Evolutionary conservation across 92 coral and sea anemone species (phyloP).

Genomic region (Phenganax subtilis): DNA sequence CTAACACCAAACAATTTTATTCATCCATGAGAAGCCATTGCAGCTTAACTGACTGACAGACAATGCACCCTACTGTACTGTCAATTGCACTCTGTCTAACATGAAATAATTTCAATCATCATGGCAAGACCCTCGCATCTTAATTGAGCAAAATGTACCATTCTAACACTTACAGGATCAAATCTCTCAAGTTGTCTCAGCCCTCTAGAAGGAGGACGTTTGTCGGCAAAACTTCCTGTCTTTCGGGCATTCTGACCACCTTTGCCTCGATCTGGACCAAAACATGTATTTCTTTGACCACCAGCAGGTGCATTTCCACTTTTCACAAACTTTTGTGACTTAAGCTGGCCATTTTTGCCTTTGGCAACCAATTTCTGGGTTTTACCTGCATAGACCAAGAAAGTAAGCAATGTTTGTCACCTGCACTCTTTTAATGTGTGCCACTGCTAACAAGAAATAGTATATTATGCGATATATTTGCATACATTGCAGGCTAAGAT

Average conservation of each 20-base stretch:
- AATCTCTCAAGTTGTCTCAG: constrained; percentile 27
- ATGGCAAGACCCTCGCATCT: no score
- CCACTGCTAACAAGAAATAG: no score
- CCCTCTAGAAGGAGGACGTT: constrained; percentile 65
- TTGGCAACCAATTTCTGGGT: constrained; percentile 12
- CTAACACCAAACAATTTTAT: no score
- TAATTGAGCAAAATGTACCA: no score
- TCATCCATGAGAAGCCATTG: no score
- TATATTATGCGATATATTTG: no score
- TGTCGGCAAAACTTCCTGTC: constrained; percentile 57
- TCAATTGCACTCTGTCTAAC: no score
- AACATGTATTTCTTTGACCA: constrained; percentile 2
- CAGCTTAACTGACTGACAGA: no score
- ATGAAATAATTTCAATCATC: no score
- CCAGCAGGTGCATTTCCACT: not conserved
- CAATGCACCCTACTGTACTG: no score
- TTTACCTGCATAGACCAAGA: constrained; percentile 8
- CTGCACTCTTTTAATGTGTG: not conserved
- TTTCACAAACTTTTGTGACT: constrained; percentile 27
- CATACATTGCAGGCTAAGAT: no score
- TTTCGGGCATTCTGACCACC: constrained; percentile 54
- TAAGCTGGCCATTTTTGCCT: constrained; percentile 22
- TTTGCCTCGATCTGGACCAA: not conserved
- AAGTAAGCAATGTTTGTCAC: not conserved
- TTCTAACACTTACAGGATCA: not conserved